Evolutionary conservation across 2,888 invertebrate genomes (phyloP).

Genomic region (Eubasilissa splendida): DNA sequence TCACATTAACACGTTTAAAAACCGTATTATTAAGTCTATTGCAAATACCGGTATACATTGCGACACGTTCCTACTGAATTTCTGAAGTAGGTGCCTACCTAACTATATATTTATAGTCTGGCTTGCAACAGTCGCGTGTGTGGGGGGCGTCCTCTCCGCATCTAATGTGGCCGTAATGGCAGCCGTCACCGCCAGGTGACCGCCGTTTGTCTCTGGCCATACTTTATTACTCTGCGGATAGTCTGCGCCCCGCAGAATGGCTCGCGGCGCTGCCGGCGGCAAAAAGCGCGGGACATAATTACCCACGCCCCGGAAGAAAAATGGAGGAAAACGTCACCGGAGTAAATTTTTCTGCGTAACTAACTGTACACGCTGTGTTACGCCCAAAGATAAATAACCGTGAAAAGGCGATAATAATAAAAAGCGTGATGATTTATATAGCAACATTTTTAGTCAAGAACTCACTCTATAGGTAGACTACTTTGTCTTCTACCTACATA

Average conservation of each 20-base stretch:
- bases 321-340: not conserved
- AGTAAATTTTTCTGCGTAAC: not conserved
- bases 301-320: constrained; percentile 8
- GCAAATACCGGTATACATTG: too few species aligned
- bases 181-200: constrained; percentile 53
- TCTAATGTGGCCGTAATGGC: constrained; percentile 45
- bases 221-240: constrained; percentile 23
- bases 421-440: too few species aligned
- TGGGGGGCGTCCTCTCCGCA: constrained; percentile 31
- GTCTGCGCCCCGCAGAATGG: not conserved
- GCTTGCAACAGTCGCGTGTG: constrained; percentile 16
- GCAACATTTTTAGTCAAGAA: too few species aligned
- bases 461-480: too few species aligned
- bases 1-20: too few species aligned
- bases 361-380: too few species aligned
- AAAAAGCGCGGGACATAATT: constrained; percentile 22
- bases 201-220: constrained; percentile 51
- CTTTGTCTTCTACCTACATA: too few species aligned
- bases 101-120: constrained; percentile 12
- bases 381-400: too few species aligned
- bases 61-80: too few species aligned
- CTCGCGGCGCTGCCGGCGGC: constrained; percentile 12
- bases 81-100: too few species aligned
- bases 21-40: too few species aligned
- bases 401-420: too few species aligned